Conservation (phyloP, 2,888 invertebrate species). For the Stenotaenia linearis region DNA sequence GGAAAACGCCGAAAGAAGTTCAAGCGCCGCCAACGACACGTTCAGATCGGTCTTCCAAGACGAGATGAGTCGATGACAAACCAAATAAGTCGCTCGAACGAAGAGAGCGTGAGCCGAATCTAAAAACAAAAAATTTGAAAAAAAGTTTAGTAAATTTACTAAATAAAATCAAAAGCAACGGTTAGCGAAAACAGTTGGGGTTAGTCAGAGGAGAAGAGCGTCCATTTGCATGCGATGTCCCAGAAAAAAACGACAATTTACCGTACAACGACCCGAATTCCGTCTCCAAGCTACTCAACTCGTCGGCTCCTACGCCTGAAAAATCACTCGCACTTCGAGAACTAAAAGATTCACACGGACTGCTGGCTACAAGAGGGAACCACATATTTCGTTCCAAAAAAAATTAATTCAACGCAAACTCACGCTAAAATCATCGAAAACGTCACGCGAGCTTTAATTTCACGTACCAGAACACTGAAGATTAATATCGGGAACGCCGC, state of each 20-base stretch:
- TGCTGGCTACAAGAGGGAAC: background rate
- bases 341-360: background rate
- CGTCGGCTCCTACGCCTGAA: slow-evolving; percentile 39
- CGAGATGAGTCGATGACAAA: slow-evolving; percentile 89
- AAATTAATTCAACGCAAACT: slow-evolving; percentile 39
- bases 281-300: slow-evolving; percentile 38
- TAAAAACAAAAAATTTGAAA: background rate
- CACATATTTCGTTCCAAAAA: background rate
- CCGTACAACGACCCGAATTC: slow-evolving; percentile 27
- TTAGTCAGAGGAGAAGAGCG: background rate
- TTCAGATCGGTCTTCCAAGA: slow-evolving; percentile 94
- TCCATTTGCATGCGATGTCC: background rate
- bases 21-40: slow-evolving; percentile 86
- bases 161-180: background rate
- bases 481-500: slow-evolving; percentile 44
- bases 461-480: slow-evolving; percentile 63
- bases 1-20: slow-evolving; percentile 82
- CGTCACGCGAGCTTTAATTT: background rate
- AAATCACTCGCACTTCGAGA: slow-evolving; percentile 37
- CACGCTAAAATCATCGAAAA: no score
- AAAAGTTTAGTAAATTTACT: background rate
- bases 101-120: slow-evolving; percentile 83
- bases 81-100: slow-evolving; percentile 84
- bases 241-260: background rate
- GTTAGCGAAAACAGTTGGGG: background rate